phyloP scores from a whole-genome alignment of 1,140 invertebrate genomes.

The Harpegnathos saltator region DNA sequence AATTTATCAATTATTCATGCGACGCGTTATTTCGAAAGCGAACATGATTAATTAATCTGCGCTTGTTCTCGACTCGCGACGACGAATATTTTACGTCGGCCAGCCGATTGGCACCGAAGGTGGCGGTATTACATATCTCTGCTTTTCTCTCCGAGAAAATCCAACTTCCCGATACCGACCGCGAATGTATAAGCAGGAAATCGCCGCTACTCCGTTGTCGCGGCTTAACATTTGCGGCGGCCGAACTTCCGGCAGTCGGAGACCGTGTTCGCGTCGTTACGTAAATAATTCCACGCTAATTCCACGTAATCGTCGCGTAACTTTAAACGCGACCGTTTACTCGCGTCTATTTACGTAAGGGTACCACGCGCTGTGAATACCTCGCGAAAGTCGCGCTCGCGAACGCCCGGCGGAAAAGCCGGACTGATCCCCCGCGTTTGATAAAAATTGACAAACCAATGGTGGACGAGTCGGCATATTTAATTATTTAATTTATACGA shows the following conservation, averaged over 20 bases:
- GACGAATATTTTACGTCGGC: background rate
- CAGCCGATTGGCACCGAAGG: too few species aligned
- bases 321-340: conserved; percentile 16
- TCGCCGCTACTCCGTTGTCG: too few species aligned
- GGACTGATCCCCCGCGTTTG: too few species aligned
- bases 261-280: background rate
- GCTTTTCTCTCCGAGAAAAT: too few species aligned
- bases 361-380: background rate
- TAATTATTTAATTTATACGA: too few species aligned
- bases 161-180: conserved; percentile 7
- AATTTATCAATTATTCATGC: conserved; percentile 10
- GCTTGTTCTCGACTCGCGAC: background rate
- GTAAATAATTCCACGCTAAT: conserved; percentile 16
- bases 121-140: too few species aligned
- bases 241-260: background rate
- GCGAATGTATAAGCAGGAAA: background rate
- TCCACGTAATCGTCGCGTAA: conserved; percentile 27
- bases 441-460: too few species aligned
- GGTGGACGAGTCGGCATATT: too few species aligned
- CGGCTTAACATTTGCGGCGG: background rate
- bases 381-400: background rate
- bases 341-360: conserved; percentile 28
- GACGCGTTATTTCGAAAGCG: conserved; percentile 29
- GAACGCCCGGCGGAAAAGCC: background rate
- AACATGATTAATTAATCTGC: background rate